Evolutionary conservation across 2,797 vertebrate genomes (phyloP).

Genomic region (Heteromormyrus szaboi): DNA sequence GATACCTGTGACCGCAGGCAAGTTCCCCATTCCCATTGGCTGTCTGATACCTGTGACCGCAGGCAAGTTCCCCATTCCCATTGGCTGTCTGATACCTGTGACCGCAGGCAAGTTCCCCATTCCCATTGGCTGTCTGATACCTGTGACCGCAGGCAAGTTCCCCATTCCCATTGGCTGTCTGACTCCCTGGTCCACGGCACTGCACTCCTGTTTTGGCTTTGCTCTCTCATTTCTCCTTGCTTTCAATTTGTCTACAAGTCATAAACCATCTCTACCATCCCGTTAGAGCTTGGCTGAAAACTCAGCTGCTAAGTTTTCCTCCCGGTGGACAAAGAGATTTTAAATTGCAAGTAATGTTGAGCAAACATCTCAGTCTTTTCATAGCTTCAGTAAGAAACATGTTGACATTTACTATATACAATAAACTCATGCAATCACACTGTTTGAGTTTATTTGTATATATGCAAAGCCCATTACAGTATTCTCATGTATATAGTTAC

Average conservation of each 20-base stretch:
- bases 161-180: conserved; percentile 46
- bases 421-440: conserved; percentile 1
- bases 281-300: neutral
- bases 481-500: neutral
- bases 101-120: conserved; percentile 32
- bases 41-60: conserved; percentile 37
- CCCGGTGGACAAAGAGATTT: neutral
- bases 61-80: conserved; percentile 42
- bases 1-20: conserved; percentile 22
- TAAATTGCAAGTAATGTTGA: neutral
- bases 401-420: neutral
- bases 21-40: conserved; percentile 43
- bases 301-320: neutral
- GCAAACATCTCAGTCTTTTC: neutral
- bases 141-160: conserved; percentile 23
- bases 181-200: neutral
- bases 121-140: conserved; percentile 44
- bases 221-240: neutral
- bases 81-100: conserved; percentile 30
- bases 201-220: neutral
- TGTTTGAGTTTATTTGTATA: conserved; percentile 8
- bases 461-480: neutral
- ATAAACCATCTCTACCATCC: neutral
- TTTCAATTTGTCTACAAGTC: neutral
- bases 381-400: neutral